Evolutionary conservation across 1,140 invertebrate species (phyloP), one percentile per base, ranked within the genome.

Genomic region (Rhizoglyphus robini): DNA sequence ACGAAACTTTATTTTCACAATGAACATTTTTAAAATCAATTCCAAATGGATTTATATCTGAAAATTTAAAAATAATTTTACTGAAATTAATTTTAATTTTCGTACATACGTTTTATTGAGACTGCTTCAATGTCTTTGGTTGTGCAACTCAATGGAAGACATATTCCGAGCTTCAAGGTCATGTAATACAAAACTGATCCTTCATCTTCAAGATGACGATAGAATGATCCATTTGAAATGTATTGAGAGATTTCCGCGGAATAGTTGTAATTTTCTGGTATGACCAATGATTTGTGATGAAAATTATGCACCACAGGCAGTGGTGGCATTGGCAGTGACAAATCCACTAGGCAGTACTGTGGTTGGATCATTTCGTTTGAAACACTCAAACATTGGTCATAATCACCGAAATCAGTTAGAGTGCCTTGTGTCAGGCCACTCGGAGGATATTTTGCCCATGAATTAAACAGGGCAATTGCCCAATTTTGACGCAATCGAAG

Each of bases 371-470:
- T 8, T n/a, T n/a, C 36, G 15, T 54, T 23, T 8, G 8, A 8
- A 20, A 60, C 27, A 2, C 30, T 34, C 29, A 60, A 23, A 46
- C 58, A 60, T 46, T 60, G 58, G 27, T 60, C 58, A 46, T 60
- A 60, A 46, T 60, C 58, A 31, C 68, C 68, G 32, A 69, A 69
- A 32, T 46, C 60, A 3, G 61, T 63, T 1, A 66, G 13, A 1
- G 67, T 69, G 25, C 69, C 68, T n/a, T 41, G 64, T 5, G 66
- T 36, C 20, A 65, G n/a, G 4, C 68, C 68, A 20, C 29, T 20
- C 25, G 67, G 63, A 1, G 67, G 67, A 60, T 65, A 67, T 25
- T 49, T 49, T 1, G 51, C 65, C 67, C 67, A 68, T 31, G 67
- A 41, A 38, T 68, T 47, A 11, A 65, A 46, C 38, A 63, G 13